Percentiles rank a stretch among this genome's conserved stretches.
Evolutionary conservation across 2,888 invertebrate genomes (phyloP).

Genomic region (Drosophila mulleri): DNA sequence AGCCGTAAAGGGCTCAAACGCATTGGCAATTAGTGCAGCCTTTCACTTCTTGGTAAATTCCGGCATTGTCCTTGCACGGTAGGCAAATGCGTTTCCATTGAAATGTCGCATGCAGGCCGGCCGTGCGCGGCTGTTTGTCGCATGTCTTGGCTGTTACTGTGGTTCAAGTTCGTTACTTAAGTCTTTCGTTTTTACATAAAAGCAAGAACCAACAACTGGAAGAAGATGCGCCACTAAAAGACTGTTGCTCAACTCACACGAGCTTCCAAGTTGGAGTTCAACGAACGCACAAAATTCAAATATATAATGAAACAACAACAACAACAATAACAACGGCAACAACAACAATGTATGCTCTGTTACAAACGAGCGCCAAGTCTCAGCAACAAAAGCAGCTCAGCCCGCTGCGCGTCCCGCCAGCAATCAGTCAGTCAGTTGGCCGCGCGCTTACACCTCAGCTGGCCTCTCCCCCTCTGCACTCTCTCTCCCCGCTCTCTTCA

Average conservation of each 20-base stretch:
- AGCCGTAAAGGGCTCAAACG: background rate
- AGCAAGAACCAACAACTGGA: slow-evolving; percentile 24
- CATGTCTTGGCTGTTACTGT: background rate
- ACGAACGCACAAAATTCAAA: slow-evolving; percentile 72
- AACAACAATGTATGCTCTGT: slow-evolving; percentile 65
- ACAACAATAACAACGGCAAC: slow-evolving; percentile 39
- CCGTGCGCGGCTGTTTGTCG: background rate
- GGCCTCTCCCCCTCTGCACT: background rate
- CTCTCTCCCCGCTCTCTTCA: background rate
- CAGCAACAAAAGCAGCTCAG: slow-evolving; percentile 27
- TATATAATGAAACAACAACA: slow-evolving; percentile 56
- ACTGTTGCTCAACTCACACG: slow-evolving; percentile 58
- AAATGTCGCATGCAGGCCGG: slow-evolving; percentile 23
- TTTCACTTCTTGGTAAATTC: slow-evolving; percentile 41
- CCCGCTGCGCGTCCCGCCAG: slow-evolving; percentile 22
- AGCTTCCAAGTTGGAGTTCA: slow-evolving; percentile 57
- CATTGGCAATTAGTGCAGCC: slow-evolving; percentile 55
- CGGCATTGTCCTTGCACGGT: slow-evolving; percentile 66
- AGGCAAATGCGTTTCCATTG: slow-evolving; percentile 60
- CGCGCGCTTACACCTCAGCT: slow-evolving; percentile 18
- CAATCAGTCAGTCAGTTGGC: slow-evolving; percentile 68
- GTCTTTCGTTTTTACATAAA: slow-evolving; percentile 64
- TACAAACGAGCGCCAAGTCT: slow-evolving; percentile 65
- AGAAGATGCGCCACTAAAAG: slow-evolving; percentile 48
- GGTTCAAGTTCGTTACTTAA: slow-evolving; percentile 72